A percentile compares a stretch with the other conserved stretches of the same genome.
Conservation (phyloP, 2,113 vertebrate genomes). For the Panurus biarmicus region DNA sequence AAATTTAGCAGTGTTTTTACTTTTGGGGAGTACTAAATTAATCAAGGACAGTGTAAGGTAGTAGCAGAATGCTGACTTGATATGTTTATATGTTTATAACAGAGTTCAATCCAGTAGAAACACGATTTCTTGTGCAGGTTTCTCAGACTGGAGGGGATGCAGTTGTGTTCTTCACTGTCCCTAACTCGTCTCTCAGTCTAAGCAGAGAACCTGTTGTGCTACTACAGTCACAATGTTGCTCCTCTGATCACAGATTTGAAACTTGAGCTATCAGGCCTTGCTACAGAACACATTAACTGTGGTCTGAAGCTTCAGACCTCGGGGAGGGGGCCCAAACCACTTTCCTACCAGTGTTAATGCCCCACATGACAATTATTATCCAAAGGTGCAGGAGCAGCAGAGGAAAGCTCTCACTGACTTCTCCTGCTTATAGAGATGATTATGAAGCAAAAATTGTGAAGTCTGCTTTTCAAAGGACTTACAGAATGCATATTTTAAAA, state of each 20-base stretch:
- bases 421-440: rapidly evolving
- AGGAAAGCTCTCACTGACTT: background rate
- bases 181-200: background rate
- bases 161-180: rapidly evolving
- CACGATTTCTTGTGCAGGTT: background rate
- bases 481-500: background rate
- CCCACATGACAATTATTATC: background rate
- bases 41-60: background rate
- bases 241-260: background rate
- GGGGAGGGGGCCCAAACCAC: background rate
- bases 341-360: background rate
- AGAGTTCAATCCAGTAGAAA: background rate
- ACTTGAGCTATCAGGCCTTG: background rate
- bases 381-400: background rate
- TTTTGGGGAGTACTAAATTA: background rate
- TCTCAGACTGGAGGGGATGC: background rate
- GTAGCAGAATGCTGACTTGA: background rate
- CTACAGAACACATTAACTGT: background rate
- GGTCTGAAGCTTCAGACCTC: background rate
- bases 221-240: background rate
- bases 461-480: background rate
- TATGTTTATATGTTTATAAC: background rate
- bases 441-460: background rate
- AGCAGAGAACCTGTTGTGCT: background rate
- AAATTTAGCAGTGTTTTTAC: background rate